These are phyloP conservation scores for Apodemus sylvaticus DNA, from an alignment of 2,113 vertebrate genomes.

Conservation along the genomic window DNA sequence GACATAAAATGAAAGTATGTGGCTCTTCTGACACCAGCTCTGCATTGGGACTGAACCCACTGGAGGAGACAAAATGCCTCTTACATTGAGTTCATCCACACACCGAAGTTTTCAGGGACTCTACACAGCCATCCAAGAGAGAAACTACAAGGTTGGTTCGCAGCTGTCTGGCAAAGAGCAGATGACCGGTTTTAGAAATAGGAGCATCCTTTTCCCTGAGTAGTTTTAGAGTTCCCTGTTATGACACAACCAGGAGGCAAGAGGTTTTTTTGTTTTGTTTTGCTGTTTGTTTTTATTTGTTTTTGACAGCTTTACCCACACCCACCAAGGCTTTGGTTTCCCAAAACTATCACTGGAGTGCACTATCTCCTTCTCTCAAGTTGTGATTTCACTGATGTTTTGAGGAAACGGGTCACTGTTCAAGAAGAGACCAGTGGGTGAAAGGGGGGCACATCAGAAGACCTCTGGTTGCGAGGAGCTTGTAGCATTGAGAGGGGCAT, in stretches of 20 bases:
- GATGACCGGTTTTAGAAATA: slow-evolving; percentile 43
- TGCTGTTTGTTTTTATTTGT: background rate
- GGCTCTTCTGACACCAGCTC: slow-evolving; percentile 46
- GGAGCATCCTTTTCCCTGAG: slow-evolving; percentile 28
- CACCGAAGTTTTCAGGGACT: slow-evolving; percentile 54
- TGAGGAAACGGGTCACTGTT: background rate
- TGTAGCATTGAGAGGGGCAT: background rate
- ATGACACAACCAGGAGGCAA: background rate
- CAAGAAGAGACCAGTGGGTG: background rate
- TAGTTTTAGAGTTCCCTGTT: slow-evolving; percentile 48
- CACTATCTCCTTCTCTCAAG: background rate
- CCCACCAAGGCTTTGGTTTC: background rate
- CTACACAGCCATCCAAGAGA: slow-evolving; percentile 28
- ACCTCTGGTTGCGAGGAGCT: background rate
- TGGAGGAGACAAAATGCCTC: background rate
- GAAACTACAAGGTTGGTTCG: background rate
- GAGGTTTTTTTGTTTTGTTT: background rate
- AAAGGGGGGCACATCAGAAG: background rate
- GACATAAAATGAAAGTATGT: background rate
- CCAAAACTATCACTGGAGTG: background rate
- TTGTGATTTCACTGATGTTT: background rate
- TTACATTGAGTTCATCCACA: background rate
- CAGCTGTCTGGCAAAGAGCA: background rate
- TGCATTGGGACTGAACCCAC: background rate
- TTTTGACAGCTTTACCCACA: slow-evolving; percentile 11